Conservation (phyloP, 92 coral and sea anemone genomes). For the Actinostola sp. region DNA sequence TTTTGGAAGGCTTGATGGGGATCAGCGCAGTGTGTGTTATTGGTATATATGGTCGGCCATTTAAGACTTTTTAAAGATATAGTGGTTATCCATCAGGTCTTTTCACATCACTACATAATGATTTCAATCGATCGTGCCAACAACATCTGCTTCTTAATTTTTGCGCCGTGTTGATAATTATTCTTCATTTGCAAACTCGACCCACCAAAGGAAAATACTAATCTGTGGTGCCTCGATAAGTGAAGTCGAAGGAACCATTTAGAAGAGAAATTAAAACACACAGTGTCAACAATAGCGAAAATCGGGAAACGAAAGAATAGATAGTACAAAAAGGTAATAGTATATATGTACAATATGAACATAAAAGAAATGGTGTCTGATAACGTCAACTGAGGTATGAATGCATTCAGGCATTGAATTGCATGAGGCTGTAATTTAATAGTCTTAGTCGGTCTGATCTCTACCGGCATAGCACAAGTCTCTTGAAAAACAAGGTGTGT, state of each 20-base stretch:
- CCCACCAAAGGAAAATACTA: conserved; percentile 24
- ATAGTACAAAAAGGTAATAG: neutral
- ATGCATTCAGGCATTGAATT: conserved; percentile 12
- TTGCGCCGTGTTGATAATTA: conserved; percentile 28
- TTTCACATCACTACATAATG: conserved; percentile 29
- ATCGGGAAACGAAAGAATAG: neutral
- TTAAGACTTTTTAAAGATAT: conserved; percentile 37
- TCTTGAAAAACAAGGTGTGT: conserved; percentile 62
- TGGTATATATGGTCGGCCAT: conserved; percentile 12
- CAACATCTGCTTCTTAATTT: conserved; percentile 36
- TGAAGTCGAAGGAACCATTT: conserved; percentile 28
- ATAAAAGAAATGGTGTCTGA: neutral
- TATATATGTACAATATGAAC: conserved; percentile 11
- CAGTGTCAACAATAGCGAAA: conserved; percentile 20
- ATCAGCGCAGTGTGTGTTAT: conserved; percentile 15
- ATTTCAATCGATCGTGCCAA: conserved; percentile 28
- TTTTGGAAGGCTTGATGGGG: conserved; percentile 13
- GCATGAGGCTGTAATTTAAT: conserved; percentile 32
- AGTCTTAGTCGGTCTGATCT: conserved; percentile 19
- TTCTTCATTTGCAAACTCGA: conserved; percentile 25
- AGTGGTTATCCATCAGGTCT: conserved; percentile 22
- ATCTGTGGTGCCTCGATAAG: conserved; percentile 17
- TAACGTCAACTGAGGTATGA: conserved; percentile 3
- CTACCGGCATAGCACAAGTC: conserved; percentile 17
- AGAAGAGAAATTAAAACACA: conserved; percentile 10